Percentiles rank a stretch among this genome's conserved stretches.
phyloP scores from a whole-genome alignment of 2,113 vertebrate species.

The Aplodontia rufa region DNA sequence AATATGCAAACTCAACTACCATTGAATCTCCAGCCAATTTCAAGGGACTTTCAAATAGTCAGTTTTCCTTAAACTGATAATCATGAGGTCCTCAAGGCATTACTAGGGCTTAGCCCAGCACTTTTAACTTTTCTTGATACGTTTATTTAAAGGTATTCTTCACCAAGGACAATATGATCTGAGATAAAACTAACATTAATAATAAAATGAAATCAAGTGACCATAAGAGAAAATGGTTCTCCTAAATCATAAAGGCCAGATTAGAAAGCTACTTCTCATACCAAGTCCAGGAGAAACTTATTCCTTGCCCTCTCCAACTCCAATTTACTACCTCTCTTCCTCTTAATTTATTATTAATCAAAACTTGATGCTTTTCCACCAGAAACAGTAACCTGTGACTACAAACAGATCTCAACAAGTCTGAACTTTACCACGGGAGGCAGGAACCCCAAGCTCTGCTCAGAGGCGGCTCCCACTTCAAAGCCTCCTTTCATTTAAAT shows the following conservation, averaged over 20 bases:
- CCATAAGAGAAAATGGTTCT: not conserved
- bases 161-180: not conserved
- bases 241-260: not conserved
- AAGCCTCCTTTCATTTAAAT: slow-evolving; percentile 78
- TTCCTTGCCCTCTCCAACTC: not conserved
- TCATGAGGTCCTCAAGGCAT: not conserved
- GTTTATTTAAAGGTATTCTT: slow-evolving; percentile 57
- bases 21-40: slow-evolving; percentile 50
- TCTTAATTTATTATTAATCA: slow-evolving; percentile 58
- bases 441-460: slow-evolving; percentile 65
- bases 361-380: slow-evolving; percentile 69
- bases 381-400: slow-evolving; percentile 77
- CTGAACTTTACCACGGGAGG: slow-evolving; percentile 71
- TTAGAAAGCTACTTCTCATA: slow-evolving; percentile 21
- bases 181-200: slow-evolving; percentile 13
- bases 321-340: slow-evolving; percentile 24
- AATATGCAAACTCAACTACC: slow-evolving; percentile 37
- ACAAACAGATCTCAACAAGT: slow-evolving; percentile 74
- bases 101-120: not conserved
- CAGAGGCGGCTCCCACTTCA: slow-evolving; percentile 71
- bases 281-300: not conserved
- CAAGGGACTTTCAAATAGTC: not conserved
- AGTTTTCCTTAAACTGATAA: slow-evolving; percentile 45
- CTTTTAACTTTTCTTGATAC: not conserved
- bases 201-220: slow-evolving; percentile 58